These are phyloP conservation scores for Ambastaia sidthimunki DNA, from an alignment of 2,797 vertebrate genomes.

Conservation along the genomic window DNA sequence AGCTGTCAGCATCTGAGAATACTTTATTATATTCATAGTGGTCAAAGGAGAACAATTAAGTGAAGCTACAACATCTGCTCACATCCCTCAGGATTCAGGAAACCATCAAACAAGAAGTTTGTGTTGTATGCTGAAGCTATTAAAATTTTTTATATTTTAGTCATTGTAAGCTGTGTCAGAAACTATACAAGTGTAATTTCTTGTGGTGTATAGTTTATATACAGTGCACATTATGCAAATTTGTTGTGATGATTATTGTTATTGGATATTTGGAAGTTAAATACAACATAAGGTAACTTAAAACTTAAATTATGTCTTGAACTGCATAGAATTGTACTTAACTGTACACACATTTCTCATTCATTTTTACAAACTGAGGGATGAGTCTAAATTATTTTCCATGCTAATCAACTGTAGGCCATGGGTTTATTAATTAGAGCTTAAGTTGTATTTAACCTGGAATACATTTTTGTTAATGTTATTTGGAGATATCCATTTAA, in stretches of 20 bases:
- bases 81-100: conserved; percentile 8
- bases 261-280: neutral
- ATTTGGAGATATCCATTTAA: conserved; percentile 69
- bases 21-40: neutral
- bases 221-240: neutral
- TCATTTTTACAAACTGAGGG: neutral
- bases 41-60: conserved; percentile 27
- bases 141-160: neutral
- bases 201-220: neutral
- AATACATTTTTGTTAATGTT: conserved; percentile 70
- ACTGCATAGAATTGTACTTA: neutral
- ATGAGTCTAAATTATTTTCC: neutral
- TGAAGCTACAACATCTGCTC: conserved; percentile 10
- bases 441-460: conserved; percentile 48
- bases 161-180: neutral
- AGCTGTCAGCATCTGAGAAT: conserved; percentile 24
- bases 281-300: neutral
- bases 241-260: neutral
- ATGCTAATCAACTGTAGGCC: neutral
- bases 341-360: neutral
- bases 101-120: neutral
- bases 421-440: neutral
- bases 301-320: neutral
- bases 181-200: conserved; percentile 8
- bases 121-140: neutral